phyloP scores from a whole-genome alignment of 2,888 invertebrate genomes.

The Caenorhabditis angaria region DNA sequence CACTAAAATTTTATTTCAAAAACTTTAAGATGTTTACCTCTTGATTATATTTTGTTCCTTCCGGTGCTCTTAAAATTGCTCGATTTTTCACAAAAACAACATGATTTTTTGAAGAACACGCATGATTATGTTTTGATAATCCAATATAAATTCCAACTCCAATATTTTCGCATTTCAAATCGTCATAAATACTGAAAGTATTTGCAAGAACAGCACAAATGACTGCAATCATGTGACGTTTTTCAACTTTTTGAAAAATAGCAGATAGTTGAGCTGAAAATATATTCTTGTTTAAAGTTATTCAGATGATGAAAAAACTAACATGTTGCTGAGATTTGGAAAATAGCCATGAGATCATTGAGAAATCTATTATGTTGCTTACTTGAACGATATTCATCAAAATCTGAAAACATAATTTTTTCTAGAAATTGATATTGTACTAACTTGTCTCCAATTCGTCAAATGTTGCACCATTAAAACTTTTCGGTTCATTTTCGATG shows the following conservation, averaged over 20 bases:
- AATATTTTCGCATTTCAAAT: slow-evolving; percentile 21
- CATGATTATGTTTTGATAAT: slow-evolving; percentile 33
- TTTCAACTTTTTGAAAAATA: neutral
- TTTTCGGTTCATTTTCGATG: neutral
- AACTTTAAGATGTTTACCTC: too few relatives aligned
- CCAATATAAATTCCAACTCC: slow-evolving; percentile 29
- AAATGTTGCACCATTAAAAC: slow-evolving; percentile 18
- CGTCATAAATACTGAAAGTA: slow-evolving; percentile 27
- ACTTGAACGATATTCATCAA: slow-evolving; percentile 22
- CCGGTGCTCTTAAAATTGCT: slow-evolving; percentile 14
- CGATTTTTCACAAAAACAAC: slow-evolving; percentile 23
- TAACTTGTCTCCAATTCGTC: slow-evolving; percentile 32
- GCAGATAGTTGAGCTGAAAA: neutral
- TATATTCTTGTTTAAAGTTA: neutral
- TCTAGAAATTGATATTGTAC: neutral
- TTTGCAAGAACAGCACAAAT: slow-evolving; percentile 30
- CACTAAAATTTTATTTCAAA: slow-evolving; percentile 9
- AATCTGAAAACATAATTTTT: slow-evolving; percentile 17
- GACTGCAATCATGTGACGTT: neutral
- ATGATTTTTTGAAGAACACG: slow-evolving; percentile 24
- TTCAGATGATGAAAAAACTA: neutral
- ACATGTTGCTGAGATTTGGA: slow-evolving; percentile 12
- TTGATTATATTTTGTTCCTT: neutral
- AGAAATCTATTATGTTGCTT: slow-evolving; percentile 22
- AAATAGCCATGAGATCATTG: slow-evolving; percentile 17